Evolutionary conservation across 30 jellyfish, hydroid and myxozoan species (phyloP), one percentile per base, ranked within the genome.

Genomic region (Morbakka virulenta): DNA sequence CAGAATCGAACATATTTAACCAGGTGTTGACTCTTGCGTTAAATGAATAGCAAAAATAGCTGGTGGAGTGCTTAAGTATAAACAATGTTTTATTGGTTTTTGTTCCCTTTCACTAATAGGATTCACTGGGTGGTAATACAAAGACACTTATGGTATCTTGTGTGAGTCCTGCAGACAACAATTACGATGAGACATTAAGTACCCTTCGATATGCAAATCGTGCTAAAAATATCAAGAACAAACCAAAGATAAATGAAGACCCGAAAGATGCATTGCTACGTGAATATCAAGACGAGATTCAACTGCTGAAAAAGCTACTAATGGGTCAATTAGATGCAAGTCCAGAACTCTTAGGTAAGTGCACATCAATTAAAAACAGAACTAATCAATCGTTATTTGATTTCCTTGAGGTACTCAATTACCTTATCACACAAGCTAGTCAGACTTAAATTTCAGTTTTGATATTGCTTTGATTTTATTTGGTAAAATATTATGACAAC

Each of bases 191-290:
- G 47, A 90, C 98, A 4, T 74, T 90, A 26, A 90, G 98, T 82
- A 90, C 98, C 1, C 72, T 90, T 72, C 92, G 98, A 14, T 90
- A 90, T 57, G 98, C 98, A 32, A 90, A 90, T 79, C 93, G 98
- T 64, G 98, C 98, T 12, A 90, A 90, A 82, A 90, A 90, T 80
- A 90, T 90, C 90, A 90, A 90, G 80, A 90, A 90, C 77, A 90
- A 90, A 52, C 98, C 98, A 4, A 90, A 90, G 91, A 90, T 90
- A 41, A 90, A 90, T 49, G 98, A 90, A 74, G 98, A 90, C 50
- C 98, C 98, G 21, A 90, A 90, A 47, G 98, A 90, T 53, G 98
- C 98, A 2, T 63, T 90, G 68, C 66, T 90, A 28, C 94, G 98
- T 17, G 95, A 90, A 51, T 90, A 90, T 50, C 98, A 90, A 66